phyloP scores from a whole-genome alignment of 1,140 invertebrate species.

The Macrotrachela quadricornifera region DNA sequence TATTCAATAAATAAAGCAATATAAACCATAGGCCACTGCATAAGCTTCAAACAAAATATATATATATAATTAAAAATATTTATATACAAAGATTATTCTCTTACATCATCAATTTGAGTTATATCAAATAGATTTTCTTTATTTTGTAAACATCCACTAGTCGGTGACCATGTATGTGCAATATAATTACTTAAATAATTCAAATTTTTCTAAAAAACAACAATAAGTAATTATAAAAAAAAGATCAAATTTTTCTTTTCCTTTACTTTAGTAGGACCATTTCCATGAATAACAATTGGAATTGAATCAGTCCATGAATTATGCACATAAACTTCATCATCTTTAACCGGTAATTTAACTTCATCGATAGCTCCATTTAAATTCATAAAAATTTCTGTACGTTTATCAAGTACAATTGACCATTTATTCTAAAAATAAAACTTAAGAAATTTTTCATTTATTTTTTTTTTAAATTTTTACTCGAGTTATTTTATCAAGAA shows the following conservation, averaged over 20 bases:
- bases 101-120: slow-evolving; percentile 15
- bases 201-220: slow-evolving; percentile 29
- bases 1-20: slow-evolving; percentile 61
- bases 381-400: slow-evolving; percentile 78
- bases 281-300: slow-evolving; percentile 78
- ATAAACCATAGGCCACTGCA: slow-evolving; percentile 44
- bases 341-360: neutral
- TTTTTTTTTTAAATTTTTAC: too few species aligned
- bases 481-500: slow-evolving; percentile 37
- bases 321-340: slow-evolving; percentile 36
- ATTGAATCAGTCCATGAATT: slow-evolving; percentile 57
- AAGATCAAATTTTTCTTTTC: slow-evolving; percentile 18
- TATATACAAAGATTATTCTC: too few species aligned
- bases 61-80: too few species aligned
- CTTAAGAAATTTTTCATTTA: neutral
- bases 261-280: slow-evolving; percentile 64
- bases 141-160: slow-evolving; percentile 55
- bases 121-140: slow-evolving; percentile 33
- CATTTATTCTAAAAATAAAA: slow-evolving; percentile 11
- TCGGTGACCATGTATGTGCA: slow-evolving; percentile 53
- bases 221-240: neutral
- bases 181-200: slow-evolving; percentile 76
- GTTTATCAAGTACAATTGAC: slow-evolving; percentile 48
- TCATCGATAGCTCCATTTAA: slow-evolving; percentile 60
- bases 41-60: slow-evolving; percentile 17